These are phyloP conservation scores for Anneissia japonica DNA, from an alignment of 35 echinoderm and acorn worm genomes.

Conservation along the genomic window DNA sequence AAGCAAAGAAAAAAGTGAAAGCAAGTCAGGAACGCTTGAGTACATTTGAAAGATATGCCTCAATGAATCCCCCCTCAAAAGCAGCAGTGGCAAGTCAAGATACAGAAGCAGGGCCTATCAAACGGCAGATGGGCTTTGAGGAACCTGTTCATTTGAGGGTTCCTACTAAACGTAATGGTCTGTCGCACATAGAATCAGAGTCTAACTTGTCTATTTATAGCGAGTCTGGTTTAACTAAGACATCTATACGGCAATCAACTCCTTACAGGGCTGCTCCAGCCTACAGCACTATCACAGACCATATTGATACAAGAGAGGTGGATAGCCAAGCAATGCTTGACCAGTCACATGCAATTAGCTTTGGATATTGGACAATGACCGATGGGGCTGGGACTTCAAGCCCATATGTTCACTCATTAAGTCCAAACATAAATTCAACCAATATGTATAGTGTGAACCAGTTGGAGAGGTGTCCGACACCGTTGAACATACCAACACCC, in stretches of 20 bases:
- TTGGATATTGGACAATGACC: neutral
- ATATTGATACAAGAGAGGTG: constrained; percentile 60
- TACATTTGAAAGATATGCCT: constrained; percentile 85
- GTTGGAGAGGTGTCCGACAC: neutral
- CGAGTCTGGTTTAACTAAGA: constrained; percentile 42
- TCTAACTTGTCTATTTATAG: constrained; percentile 76
- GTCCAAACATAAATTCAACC: neutral
- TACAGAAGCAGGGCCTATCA: constrained; percentile 34
- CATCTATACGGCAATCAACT: constrained; percentile 59
- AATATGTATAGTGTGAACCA: neutral
- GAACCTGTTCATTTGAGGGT: neutral
- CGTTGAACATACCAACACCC: neutral
- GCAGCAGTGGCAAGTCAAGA: constrained; percentile 17
- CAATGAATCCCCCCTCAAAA: constrained; percentile 46
- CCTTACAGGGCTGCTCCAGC: constrained; percentile 76
- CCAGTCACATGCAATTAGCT: neutral
- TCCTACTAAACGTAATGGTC: neutral
- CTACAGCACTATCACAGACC: constrained; percentile 86
- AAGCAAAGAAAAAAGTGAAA: neutral
- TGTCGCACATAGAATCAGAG: constrained; percentile 63
- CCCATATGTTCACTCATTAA: neutral
- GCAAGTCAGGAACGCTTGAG: constrained; percentile 29
- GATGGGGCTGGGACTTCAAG: neutral
- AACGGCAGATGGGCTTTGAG: constrained; percentile 54
- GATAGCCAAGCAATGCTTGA: neutral